These are phyloP conservation scores for Campoplex nolae DNA, from an alignment of 2,888 invertebrate genomes.

Conservation along the genomic window DNA sequence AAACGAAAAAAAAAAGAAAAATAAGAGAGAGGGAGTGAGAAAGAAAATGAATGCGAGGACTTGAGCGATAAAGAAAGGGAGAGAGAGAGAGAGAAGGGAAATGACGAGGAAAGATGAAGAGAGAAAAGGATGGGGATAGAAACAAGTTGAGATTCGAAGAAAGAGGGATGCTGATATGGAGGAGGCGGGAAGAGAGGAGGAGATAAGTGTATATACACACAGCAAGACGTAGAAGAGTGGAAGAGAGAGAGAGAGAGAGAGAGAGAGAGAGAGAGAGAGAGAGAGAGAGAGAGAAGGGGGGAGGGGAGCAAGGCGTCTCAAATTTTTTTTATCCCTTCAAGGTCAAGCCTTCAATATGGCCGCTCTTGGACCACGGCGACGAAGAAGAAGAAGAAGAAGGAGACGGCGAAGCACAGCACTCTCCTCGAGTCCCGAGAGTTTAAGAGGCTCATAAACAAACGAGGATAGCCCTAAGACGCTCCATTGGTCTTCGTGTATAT, in stretches of 20 bases:
- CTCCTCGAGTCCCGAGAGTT: conserved; percentile 69
- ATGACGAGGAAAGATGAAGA: conserved; percentile 50
- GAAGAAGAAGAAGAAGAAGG: conserved; percentile 42
- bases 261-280: conserved; percentile 30
- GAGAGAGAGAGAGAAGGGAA: background rate
- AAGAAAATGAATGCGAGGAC: conserved; percentile 36
- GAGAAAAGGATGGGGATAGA: conserved; percentile 30
- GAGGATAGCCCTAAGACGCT: conserved; percentile 65
- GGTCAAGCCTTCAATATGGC: conserved; percentile 81
- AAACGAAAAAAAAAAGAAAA: conserved; percentile 46
- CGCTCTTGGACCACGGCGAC: conserved; percentile 78
- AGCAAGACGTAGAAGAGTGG: conserved; percentile 15
- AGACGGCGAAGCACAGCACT: conserved; percentile 52
- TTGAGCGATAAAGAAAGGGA: conserved; percentile 21
- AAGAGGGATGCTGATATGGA: conserved; percentile 31
- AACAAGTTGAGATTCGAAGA: conserved; percentile 51
- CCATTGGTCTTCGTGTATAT: conserved; percentile 61
- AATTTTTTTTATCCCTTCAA: conserved; percentile 81
- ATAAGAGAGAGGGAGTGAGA: conserved; percentile 47
- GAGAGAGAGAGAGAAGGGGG: conserved; percentile 45
- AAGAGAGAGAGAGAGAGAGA: conserved; percentile 38
- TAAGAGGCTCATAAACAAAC: conserved; percentile 79
- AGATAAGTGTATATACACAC: conserved; percentile 33
- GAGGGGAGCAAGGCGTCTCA: conserved; percentile 72
- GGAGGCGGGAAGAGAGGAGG: conserved; percentile 39